Conservation (phyloP, 2,113 vertebrate species). For the Plecotus auritus region DNA sequence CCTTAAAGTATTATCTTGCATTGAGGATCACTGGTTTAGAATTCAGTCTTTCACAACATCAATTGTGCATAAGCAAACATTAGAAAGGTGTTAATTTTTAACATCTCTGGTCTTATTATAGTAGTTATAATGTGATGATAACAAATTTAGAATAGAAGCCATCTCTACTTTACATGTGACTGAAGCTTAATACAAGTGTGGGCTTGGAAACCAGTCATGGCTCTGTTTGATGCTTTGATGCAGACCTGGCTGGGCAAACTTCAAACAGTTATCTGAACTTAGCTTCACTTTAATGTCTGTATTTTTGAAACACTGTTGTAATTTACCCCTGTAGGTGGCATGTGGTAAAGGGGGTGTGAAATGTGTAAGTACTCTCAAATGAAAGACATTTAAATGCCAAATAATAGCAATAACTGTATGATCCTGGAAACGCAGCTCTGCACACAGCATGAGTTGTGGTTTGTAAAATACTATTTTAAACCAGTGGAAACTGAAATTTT, state of each 20-base stretch:
- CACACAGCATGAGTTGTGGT: background rate
- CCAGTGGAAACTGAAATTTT: slow-evolving; percentile 41
- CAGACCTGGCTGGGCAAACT: slow-evolving; percentile 14
- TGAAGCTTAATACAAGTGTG: slow-evolving; percentile 8
- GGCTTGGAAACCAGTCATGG: slow-evolving; percentile 6
- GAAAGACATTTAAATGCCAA: slow-evolving; percentile 29
- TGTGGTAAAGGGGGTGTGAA: background rate
- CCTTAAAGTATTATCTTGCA: background rate
- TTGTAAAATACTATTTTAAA: slow-evolving; percentile 44
- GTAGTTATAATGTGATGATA: slow-evolving; percentile 20
- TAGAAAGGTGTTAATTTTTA: slow-evolving; percentile 35
- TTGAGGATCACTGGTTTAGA: background rate
- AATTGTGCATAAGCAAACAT: background rate
- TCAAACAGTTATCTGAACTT: slow-evolving; percentile 43
- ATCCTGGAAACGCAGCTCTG: background rate
- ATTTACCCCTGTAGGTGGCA: slow-evolving; percentile 15
- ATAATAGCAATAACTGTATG: background rate
- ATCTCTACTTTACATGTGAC: slow-evolving; percentile 27
- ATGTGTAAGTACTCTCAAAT: background rate
- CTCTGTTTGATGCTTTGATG: slow-evolving; percentile 41
- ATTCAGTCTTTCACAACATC: background rate
- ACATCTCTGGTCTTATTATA: slow-evolving; percentile 38
- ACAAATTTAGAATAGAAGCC: slow-evolving; percentile 51
- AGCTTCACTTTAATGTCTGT: background rate
- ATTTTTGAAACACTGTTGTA: slow-evolving; percentile 46